These are phyloP conservation scores for Chloebia gouldiae DNA, from an alignment of 2,113 vertebrate species.

Conservation along the genomic window DNA sequence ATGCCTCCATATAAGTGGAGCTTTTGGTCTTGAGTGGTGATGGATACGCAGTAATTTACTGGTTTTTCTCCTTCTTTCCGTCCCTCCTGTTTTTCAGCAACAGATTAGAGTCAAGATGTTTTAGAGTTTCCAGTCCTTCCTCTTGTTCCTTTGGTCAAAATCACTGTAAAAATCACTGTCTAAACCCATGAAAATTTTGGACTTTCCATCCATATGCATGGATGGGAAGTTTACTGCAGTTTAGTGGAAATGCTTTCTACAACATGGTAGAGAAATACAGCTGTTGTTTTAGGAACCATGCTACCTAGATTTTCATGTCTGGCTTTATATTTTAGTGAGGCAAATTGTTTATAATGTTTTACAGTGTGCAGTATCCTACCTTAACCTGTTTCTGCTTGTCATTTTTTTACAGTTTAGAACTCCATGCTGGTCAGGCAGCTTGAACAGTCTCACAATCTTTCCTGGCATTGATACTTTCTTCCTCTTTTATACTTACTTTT, in stretches of 20 bases:
- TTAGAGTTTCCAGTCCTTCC: neutral
- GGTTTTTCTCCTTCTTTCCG: neutral
- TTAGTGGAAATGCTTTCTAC: neutral
- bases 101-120: neutral
- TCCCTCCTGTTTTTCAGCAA: neutral
- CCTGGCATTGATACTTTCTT: neutral
- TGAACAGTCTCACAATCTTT: neutral
- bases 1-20: neutral
- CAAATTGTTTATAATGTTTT: neutral
- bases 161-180: neutral
- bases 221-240: neutral
- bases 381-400: neutral
- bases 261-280: neutral
- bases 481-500: neutral
- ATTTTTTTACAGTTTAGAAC: neutral
- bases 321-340: neutral
- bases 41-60: neutral
- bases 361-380: neutral
- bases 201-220: neutral
- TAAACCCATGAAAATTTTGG: neutral
- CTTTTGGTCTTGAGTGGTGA: neutral
- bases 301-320: neutral
- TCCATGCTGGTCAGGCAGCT: neutral
- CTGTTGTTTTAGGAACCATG: neutral
- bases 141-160: neutral